Conservation (phyloP, 1,140 invertebrate species). For the Hypothenemus hampei region DNA sequence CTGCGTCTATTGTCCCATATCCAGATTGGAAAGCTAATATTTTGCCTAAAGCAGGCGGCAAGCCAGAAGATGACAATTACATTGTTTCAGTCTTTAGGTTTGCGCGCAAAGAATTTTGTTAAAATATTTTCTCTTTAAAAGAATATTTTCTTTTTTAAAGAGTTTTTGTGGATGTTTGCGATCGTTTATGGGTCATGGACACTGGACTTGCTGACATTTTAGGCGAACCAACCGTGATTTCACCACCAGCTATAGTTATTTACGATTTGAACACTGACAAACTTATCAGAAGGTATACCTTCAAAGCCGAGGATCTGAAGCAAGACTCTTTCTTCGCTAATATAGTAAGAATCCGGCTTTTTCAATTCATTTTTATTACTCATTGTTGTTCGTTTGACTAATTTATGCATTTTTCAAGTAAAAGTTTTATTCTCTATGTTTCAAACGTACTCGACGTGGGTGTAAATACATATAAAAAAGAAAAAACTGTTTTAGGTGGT, state of each 20-base stretch:
- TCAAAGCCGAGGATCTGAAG: slow-evolving; percentile 60
- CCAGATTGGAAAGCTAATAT: slow-evolving; percentile 57
- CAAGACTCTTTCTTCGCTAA: slow-evolving; percentile 69
- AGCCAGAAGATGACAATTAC: slow-evolving; percentile 38
- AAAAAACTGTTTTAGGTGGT: slow-evolving; percentile 54
- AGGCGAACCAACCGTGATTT: slow-evolving; percentile 56
- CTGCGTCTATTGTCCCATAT: slow-evolving; percentile 62
- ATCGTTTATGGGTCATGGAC: slow-evolving; percentile 71
- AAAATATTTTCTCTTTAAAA: slow-evolving; percentile 1
- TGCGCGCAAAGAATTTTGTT: neutral
- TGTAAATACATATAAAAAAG: too few relatives aligned
- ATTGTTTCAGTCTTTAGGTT: slow-evolving; percentile 50
- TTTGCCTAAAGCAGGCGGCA: slow-evolving; percentile 44
- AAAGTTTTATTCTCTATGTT: too few relatives aligned
- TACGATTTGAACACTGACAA: slow-evolving; percentile 70
- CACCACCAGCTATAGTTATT: slow-evolving; percentile 60
- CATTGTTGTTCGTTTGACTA: too few relatives aligned
- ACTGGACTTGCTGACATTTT: slow-evolving; percentile 68
- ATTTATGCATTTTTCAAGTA: too few relatives aligned
- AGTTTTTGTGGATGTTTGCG: slow-evolving; percentile 61
- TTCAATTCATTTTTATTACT: too few relatives aligned
- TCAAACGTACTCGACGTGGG: too few relatives aligned
- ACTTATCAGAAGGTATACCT: slow-evolving; percentile 58
- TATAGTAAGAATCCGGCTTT: slow-evolving; percentile 41
- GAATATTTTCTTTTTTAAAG: slow-evolving; percentile 36